Evolutionary conservation across 1,140 invertebrate species (phyloP).

Genomic region (Chrysoperla carnea): DNA sequence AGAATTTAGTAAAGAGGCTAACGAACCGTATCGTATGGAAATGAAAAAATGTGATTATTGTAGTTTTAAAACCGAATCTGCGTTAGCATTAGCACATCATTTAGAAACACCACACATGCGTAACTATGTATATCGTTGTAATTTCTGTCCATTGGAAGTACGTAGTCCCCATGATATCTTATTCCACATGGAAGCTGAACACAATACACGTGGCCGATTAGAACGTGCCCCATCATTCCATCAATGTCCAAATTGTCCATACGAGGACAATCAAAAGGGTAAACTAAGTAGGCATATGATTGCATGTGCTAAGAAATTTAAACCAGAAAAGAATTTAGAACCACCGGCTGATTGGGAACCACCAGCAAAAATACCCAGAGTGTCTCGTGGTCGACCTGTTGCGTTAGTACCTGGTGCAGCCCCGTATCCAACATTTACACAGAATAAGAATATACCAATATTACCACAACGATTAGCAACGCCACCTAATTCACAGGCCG

Average conservation of each 20-base stretch:
- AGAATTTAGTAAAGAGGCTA: constrained; percentile 76
- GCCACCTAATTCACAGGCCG: constrained; percentile 32
- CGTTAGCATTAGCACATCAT: constrained; percentile 72
- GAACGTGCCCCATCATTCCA: constrained; percentile 75
- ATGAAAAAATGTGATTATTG: constrained; percentile 79
- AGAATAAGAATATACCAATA: constrained; percentile 15
- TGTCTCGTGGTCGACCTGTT: constrained; percentile 33
- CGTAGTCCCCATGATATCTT: constrained; percentile 73
- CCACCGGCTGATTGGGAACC: constrained; percentile 80
- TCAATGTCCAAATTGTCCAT: constrained; percentile 85
- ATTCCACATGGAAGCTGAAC: constrained; percentile 80
- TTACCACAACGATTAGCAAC: constrained; percentile 20
- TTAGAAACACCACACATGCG: constrained; percentile 84
- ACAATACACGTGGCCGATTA: constrained; percentile 63
- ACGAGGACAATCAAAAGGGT: constrained; percentile 88
- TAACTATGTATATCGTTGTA: constrained; percentile 70
- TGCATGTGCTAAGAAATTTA: constrained; percentile 83
- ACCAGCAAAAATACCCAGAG: constrained; percentile 74
- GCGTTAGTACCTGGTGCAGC: constrained; percentile 21
- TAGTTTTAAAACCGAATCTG: constrained; percentile 83
- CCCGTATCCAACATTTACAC: constrained; percentile 23
- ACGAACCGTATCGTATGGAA: constrained; percentile 53
- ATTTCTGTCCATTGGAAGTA: constrained; percentile 71
- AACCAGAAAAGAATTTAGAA: constrained; percentile 65
- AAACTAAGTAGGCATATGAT: constrained; percentile 75